Base-by-base conservation (phyloP, 2,797 vertebrate species). In the Cephalopachus bancanus region DNA sequence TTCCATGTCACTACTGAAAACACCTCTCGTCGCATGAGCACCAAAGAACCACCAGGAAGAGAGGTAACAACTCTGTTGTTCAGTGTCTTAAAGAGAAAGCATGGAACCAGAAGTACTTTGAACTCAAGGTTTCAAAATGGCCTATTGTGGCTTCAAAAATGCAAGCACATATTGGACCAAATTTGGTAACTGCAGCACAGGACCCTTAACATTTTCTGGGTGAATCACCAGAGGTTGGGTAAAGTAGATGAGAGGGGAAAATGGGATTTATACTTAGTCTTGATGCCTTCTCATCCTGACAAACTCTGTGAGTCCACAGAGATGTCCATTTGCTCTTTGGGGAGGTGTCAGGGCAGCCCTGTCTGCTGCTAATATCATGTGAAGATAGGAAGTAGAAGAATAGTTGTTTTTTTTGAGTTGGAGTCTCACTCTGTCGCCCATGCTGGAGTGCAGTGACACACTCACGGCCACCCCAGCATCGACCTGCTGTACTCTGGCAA, bases 281-380 rank as follows among this genome's bases (percentile, higher is more conserved):
- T 3, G 51, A 26, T 1, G 7, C 8, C 53, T 7, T n/a, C 12
- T 14, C 57, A 5, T 19, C 20, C 83, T 19, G 20, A 85, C 78
- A 24, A 14, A 22, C 28, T 14, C 62, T 44, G 1, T 0, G 1
- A 17, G 49, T 65, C 33, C 44, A 57, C 53, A 49, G 4, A 37
- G 17, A 30, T 0, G 7, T 15, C 51, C 15, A 6, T 20, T 1
- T 11, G 24, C 30, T 0, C 30, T 53, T 1, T 1, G 10, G 19
- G 55, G 10, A 81, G 16, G 5, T 33, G 22, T 11, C 28, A 10
- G 69, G 72, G 51, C 64, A 19, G 51, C 65, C n/a, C 28, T 2
- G 19, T 4, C n/a, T 20, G 24, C 83, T 24, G 49, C 49, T 24
- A 37, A 8, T 6, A 30, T 22, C 14, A 0, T 0, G 0, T 67